phyloP scores from a whole-genome alignment of 2,113 vertebrate species.

The Stegastes partitus region DNA sequence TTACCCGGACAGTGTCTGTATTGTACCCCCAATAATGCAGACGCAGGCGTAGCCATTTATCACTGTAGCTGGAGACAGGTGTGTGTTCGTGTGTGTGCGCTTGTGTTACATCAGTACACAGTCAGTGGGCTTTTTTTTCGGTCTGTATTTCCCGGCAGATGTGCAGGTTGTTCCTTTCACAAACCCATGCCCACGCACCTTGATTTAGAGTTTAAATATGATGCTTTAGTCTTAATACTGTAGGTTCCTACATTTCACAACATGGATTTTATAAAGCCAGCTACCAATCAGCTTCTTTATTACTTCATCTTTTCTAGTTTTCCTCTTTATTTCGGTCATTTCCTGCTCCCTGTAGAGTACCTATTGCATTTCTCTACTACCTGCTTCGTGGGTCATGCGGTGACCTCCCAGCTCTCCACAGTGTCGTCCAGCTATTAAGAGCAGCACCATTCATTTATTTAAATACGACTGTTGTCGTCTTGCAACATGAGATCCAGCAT shows the following conservation, averaged over 20 bases:
- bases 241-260: conserved; percentile 1
- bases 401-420: not conserved
- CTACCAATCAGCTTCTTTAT: not conserved
- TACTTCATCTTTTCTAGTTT: not conserved
- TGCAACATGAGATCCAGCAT: not conserved
- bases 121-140: too few species aligned
- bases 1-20: not conserved
- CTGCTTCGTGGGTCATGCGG: conserved; percentile 11
- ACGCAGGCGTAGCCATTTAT: not conserved
- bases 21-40: not conserved
- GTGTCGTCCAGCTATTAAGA: too few species aligned
- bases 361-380: not conserved
- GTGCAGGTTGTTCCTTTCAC: too few species aligned
- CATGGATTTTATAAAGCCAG: not conserved
- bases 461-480: not conserved
- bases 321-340: not conserved
- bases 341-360: not conserved
- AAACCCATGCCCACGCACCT: too few species aligned
- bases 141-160: too few species aligned
- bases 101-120: too few species aligned
- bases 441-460: not conserved
- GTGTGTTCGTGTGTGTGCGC: too few species aligned
- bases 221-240: not conserved
- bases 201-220: too few species aligned
- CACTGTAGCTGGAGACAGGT: not conserved